Evolutionary conservation across 2,113 vertebrate species (phyloP), one percentile per base, ranked within the genome.

Genomic region (Sinosuthora webbiana): DNA sequence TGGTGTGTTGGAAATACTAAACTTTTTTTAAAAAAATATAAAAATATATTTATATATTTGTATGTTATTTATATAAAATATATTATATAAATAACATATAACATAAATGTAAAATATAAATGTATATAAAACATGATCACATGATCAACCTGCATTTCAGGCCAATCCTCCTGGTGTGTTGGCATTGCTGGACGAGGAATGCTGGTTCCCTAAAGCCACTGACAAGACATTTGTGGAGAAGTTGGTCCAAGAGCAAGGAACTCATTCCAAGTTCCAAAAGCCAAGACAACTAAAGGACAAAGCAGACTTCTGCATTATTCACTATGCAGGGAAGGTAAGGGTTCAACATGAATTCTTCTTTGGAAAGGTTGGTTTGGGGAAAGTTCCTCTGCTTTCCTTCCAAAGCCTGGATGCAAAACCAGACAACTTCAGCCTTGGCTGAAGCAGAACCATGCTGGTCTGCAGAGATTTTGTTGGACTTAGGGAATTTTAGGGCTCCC

Each of bases 141-240:
- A 25, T 56, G 13, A 24, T 67, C 52, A 20, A 67, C 1, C 50
- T 59, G 92, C 20, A 79, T 69, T 35, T 27, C 95, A 99, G 99
- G 99, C 99, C 3, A 99, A 99, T 85, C 99, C 99, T 68, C 99
- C 99, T 8, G 99, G 99, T 4, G 98, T 99, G 31, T 90, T 99
- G 80, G 99, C 99, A 23, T 96, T 99, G 83, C 96, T 99, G 97
- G 99, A 99, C 95, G 99, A 99, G 93, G 99, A 99, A 90, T 99
- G 99, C 97, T 99, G 99, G 99, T 99, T 99, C 95, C 99, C 99
- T 23, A 99, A 99, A 97, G 99, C 99, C 77, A 99, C 99, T 18
- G 99, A 99, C 95, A 99, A 99, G 96, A 99, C 98, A 5, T 99
- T 99, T 95, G 98, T 99, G 76, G 99, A 99, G 79, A 99, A 99